Base-by-base conservation (phyloP, 2,888 invertebrate species). In the Deladenus siricidicola region DNA sequence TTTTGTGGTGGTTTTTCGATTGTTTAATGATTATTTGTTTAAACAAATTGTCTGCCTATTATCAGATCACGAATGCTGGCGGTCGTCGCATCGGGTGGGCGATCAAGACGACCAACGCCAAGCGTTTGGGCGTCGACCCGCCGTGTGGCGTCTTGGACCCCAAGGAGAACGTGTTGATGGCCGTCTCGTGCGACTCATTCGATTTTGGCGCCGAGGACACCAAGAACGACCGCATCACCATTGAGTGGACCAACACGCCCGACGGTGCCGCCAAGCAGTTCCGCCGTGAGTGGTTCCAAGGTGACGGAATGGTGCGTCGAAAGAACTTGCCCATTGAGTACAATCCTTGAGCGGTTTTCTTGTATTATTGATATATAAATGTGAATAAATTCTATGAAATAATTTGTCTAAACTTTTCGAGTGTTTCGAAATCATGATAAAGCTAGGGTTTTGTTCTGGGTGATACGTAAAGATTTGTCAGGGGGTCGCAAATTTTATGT, bases 51-150 rank as follows among this genome's bases (percentile, higher is more conserved):
- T n/a, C n/a, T n/a, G n/a, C n/a, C n/a, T n/a, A n/a, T n/a, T n/a
- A n/a, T n/a, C n/a, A n/a, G n/a, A n/a, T n/a, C n/a, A n/a, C n/a
- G n/a, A n/a, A n/a, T n/a, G n/a, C n/a, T n/a, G n/a, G n/a, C n/a
- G n/a, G n/a, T n/a, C 61, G 61, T 56, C 70, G 73, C 48, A 74
- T 73, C 67, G 72, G 72, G 44, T 74, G 68, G 65, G 73, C 72
- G 50, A 65, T 73, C 69, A 74, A 73, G 70, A 73, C 72, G 42
- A 73, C 70, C 65, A 73, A 73, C 65, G 67, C 72, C 69, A 68
- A 68, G 65, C 65, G 74, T 56, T 68, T 74, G 53, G 68, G 66
- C 49, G 68, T 70, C 34, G 74, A 74, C 58, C 72, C 72, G 45
- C 69, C 69, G 53, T 67, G 69, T 51, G 74, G 74, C 57, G 74